Base-by-base conservation (phyloP, 2,797 vertebrate genomes). In the Chelonia mydas region DNA sequence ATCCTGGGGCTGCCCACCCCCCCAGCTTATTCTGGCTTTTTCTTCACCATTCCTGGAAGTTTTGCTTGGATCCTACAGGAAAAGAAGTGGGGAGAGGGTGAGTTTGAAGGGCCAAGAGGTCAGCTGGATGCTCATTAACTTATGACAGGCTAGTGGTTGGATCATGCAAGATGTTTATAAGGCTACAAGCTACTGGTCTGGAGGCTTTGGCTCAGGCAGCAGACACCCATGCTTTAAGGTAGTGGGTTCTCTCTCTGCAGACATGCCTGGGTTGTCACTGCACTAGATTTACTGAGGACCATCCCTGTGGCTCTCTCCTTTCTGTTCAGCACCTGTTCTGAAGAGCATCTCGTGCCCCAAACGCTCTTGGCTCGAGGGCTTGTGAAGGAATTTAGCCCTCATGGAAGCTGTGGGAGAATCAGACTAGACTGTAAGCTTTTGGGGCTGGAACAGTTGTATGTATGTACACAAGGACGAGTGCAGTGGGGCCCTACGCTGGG, bases 51-150 rank as follows among this genome's bases (percentile, higher is more conserved):
- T 95, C 98, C 99, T 3, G 99, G 99, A 89, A 99, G 98, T 96
- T 99, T 99, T 95, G 99, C 99, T 98, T 99, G 99, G 96, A 99
- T 98, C 98, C 99, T 99, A 97, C 27, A 41, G 41, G 54, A 53
- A 80, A 82, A 85, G 65, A 68, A 11, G 21, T 33, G 53, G 31
- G 53, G 28, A 16, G 11, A 28, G 19, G 51, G 49, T 47, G 45
- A 72, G 68, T 41, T 61, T 72, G 11, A 37, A 37, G 37, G 68
- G 68, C n/a, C 37, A 23, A 37, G 19, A 23, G 45, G 45, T 47
- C 25, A 16, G 25, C 74, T 13, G 45, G 74, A 49, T 16, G 45
- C 41, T 77, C 74, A 41, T 6, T 41, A 37, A 72, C 37, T 23
- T 41, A 41, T 11, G 68, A 37, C 68, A 72, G n/a, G 10, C 19